Base-by-base conservation (phyloP, 2,797 vertebrate species). In the Phrynocephalus forsythii region DNA sequence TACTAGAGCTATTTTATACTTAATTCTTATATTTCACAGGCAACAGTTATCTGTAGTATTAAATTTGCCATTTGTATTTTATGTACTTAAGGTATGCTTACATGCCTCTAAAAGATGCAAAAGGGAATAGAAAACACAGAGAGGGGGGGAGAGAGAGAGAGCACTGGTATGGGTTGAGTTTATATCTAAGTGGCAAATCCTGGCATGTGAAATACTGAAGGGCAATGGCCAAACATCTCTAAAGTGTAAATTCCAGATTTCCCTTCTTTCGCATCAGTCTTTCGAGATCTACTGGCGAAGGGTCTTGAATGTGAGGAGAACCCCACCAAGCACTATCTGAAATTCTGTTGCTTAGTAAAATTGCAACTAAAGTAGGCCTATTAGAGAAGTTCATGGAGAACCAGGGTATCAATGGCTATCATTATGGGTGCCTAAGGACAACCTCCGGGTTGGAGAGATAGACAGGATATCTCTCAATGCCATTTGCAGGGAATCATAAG, bases 1-100 rank as follows among this genome's bases (percentile, higher is more conserved):
- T 84, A 22, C 50, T 86, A 83, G 78, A 22, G 68, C 18, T 79
- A 68, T 50, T 68, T 91, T 80, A 82, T 20, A 77, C n/a, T 44
- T 6, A 18, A 48, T 71, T n/a, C 30, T 90, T 60, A n/a, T 1
- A 63, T 22, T 81, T 30, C 33, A 2, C 18, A 63, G 18, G 24
- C 44, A 79, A 28, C 20, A n/a, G 28, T 33, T 68, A n/a, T 5
- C n/a, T 50, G 1, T 66, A 78, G 48, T 5, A 30, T 28, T 75
- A 22, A 5, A 16, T 73, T 83, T 3, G 7, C 10, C 13, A 30
- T 7, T 22, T 66, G 13, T 33, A 66, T 48, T 67, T 68, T 82
- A 63, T 63, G 60, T 15, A 20, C 28, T n/a, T 68, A n/a, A 69
- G 67, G 15, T 82, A 4, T 60, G 1, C 33, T 73, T 56, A 73